These are phyloP conservation scores for Chrysolina americana DNA, from an alignment of 2,888 invertebrate genomes.

Conservation along the genomic window DNA sequence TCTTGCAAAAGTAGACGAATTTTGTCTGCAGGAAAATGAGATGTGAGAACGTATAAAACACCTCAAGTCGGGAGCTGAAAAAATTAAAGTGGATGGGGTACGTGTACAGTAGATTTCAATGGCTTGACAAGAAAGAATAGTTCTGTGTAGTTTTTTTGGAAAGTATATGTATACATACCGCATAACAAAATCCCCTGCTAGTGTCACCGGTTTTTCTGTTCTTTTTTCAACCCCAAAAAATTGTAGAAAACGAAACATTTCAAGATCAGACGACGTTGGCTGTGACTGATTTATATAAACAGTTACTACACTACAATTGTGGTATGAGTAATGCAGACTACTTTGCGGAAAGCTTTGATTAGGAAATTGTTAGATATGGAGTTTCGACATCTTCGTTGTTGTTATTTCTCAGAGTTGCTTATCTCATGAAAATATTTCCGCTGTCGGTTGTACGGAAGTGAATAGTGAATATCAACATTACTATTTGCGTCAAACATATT, in stretches of 20 bases:
- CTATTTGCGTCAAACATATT: not conserved
- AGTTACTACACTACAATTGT: not conserved
- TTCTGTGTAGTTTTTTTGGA: too few relatives aligned
- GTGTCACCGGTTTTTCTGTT: too few relatives aligned
- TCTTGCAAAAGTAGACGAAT: too few relatives aligned
- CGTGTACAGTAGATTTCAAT: too few relatives aligned
- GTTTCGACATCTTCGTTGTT: not conserved
- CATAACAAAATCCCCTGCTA: too few relatives aligned
- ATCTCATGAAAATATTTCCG: slow-evolving; percentile 12
- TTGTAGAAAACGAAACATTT: not conserved
- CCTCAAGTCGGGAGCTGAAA: too few relatives aligned
- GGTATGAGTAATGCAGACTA: not conserved
- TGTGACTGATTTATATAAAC: not conserved
- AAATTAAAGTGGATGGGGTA: too few relatives aligned
- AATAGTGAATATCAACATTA: not conserved
- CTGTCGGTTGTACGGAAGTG: not conserved
- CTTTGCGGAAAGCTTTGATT: slow-evolving; percentile 3
- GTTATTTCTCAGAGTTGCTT: not conserved
- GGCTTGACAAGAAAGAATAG: too few relatives aligned
- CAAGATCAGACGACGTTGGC: not conserved
- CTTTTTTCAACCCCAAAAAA: too few relatives aligned
- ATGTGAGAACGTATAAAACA: too few relatives aligned
- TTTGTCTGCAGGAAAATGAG: too few relatives aligned
- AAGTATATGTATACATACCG: too few relatives aligned
- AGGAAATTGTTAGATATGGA: not conserved